Conservation (phyloP, 2,797 vertebrate genomes). For the Crax fasciolata region DNA sequence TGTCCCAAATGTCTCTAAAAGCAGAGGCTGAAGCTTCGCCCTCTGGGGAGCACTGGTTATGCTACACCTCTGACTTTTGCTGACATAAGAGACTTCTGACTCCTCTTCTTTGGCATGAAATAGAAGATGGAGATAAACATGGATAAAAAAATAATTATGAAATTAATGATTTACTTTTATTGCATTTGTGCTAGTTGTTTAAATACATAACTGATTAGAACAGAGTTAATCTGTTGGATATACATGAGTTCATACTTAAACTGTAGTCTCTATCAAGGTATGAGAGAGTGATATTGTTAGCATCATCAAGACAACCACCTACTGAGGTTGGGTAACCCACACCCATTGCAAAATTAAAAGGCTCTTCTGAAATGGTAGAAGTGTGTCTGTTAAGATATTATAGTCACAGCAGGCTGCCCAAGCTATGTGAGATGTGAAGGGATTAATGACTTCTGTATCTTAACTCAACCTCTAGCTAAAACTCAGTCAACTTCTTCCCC, state of each 20-base stretch:
- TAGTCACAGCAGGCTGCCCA: not conserved
- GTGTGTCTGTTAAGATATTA: not conserved
- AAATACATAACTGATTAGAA: not conserved
- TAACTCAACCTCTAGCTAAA: not conserved
- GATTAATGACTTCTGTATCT: not conserved
- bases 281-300: not conserved
- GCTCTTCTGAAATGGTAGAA: not conserved
- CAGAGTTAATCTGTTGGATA: not conserved
- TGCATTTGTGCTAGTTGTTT: not conserved
- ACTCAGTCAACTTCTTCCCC: not conserved
- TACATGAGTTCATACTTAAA: not conserved
- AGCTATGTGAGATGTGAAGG: not conserved
- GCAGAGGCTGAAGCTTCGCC: not conserved
- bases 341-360: not conserved
- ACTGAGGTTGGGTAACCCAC: not conserved
- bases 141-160: not conserved
- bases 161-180: not conserved
- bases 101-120: not conserved
- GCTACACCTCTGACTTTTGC: not conserved
- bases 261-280: not conserved
- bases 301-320: not conserved
- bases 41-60: not conserved
- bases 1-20: not conserved
- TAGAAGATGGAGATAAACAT: not conserved
- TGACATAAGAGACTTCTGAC: not conserved